Evolutionary conservation across 2,888 invertebrate species (phyloP), one percentile per base, ranked within the genome.

Genomic region (Polia nebulosa): DNA sequence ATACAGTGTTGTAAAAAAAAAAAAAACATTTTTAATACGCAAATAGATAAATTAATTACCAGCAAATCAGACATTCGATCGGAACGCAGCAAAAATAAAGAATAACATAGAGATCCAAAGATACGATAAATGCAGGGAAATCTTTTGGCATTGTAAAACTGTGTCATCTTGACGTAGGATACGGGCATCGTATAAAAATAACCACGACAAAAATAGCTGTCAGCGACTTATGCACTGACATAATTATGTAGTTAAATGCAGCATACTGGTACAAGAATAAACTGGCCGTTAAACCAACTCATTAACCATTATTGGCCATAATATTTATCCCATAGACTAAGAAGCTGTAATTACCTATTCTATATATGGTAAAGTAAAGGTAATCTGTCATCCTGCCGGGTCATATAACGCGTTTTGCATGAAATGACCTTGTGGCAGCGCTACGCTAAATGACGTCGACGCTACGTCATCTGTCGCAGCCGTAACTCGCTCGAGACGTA

Each of bases 351-450:
- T 63, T 41, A 58, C 22, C 15, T 59, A 59, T 32, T 56, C 44
- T 39, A 17, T 0, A 29, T 20, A n/a, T n/a, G n/a, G n/a, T n/a
- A n/a, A 22, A 61, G 72, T 22, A 73, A 77, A 44, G 27, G 55
- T 47, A 60, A 57, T 27, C 55, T 52, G 68, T 60, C 44, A 53
- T 25, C 57, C 22, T 27, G 36, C 27, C 36, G 22, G 63, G 63
- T 78, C 69, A 78, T 72, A 44, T 52, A 72, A 47, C 49, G 45
- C 69, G 62, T 47, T 60, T 45, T 55, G 59, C 39, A 47, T 58
- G 29, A 63, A 39, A 65, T 82, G 79, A 80, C 86, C 85, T 85
- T 83, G 74, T 67, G 58, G 47, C 53, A 39, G 52, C 58, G 73
- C 70, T 52, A 76, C 55, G 72, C 66, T 52, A 57, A 41, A 39